Base-by-base conservation (phyloP, 2,797 vertebrate genomes). In the Mormyrops attenuatus region DNA sequence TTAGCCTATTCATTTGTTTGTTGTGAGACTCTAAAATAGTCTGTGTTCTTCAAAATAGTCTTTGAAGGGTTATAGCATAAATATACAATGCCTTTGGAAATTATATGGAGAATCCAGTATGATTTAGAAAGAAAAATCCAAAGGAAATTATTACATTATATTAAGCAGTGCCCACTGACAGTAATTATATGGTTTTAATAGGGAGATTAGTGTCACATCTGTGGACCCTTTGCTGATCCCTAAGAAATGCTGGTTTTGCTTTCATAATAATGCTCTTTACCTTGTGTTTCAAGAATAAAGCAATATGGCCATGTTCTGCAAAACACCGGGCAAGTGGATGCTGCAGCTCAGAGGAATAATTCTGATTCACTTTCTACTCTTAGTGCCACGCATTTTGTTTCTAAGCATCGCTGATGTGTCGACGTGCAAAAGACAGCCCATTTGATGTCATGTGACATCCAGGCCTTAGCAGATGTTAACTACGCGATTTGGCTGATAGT, bases 21-120 rank as follows among this genome's bases (percentile, higher is more conserved):
- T 85, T 85, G 44, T 85, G 82, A 85, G 22, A 30, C 47, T 85
- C 44, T 11, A 26, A 85, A 85, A 85, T 49, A 20, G 82, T 52
- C 47, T 85, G 8, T 22, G 15, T 80, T 80, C 20, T 52, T 52
- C 82, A 85, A 52, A 85, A 49, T 85, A 49, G 82, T 30, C 22
- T 85, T 80, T 80, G 17, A 85, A n/a, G n/a, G 20, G 82, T 85
- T 85, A 49, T 85, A 85, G 22, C 47, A 15, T 52, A 52, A 80
- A 30, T 80, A 41, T 80, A 80, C 17, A 80, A 52, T 85, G 47
- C n/a, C 49, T 85, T 85, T 47, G 82, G 82, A 85, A 52, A 85
- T 85, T 85, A 52, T 52, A 50, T 52, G 22, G 22, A 52, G 44
- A 85, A 85, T 49, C 82, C 47, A 85, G 44, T 49, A 52, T 50